Evolutionary conservation across 1,140 invertebrate species (phyloP), one percentile per base, ranked within the genome.

Genomic region (Xylocopa sonorina): DNA sequence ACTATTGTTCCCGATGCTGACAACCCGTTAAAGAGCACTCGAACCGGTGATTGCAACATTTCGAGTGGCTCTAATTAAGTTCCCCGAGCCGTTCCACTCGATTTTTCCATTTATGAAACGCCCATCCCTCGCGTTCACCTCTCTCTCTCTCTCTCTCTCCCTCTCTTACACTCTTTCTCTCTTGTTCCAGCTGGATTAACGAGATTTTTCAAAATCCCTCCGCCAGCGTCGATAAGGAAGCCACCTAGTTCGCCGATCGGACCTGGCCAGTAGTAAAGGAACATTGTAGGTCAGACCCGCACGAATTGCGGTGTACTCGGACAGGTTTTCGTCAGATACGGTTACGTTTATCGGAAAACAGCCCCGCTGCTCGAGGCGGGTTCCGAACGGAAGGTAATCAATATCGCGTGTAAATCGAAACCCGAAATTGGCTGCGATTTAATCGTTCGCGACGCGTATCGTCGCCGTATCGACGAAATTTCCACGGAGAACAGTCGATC

Each of bases 31-130:
- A 69, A 68, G 29, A 32, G 10, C n/a, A 58, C 53, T 68, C 64
- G 24, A 58, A 58, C 21, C 34, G 43, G 7, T 63, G 34, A 51
- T 64, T 62, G 78, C 50, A 66, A 27, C 74, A 74, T 74, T 78
- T 63, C 78, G 38, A 79, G 60, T 66, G 71, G 71, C 38, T 51
- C 74, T 80, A 80, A 80, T 74, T 64, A 72, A 80, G 16, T 74
- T 55, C 38, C 32, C 16, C 29, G 29, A 67, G 27, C 41, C 18
- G 21, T 38, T 29, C 50, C 21, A 69, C 29, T 57, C 27, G 5
- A 51, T 50, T 32, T 48, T 34, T 24, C 21, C 5, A 27, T 55
- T n/a, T n/a, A n/a, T n/a, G n/a, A n/a, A n/a, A n/a, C n/a, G n/a
- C n/a, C n/a, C n/a, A n/a, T n/a, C n/a, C n/a, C n/a, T n/a, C n/a